Conservation (phyloP, 2,113 vertebrate genomes). For the Saimiri boliviensis region DNA sequence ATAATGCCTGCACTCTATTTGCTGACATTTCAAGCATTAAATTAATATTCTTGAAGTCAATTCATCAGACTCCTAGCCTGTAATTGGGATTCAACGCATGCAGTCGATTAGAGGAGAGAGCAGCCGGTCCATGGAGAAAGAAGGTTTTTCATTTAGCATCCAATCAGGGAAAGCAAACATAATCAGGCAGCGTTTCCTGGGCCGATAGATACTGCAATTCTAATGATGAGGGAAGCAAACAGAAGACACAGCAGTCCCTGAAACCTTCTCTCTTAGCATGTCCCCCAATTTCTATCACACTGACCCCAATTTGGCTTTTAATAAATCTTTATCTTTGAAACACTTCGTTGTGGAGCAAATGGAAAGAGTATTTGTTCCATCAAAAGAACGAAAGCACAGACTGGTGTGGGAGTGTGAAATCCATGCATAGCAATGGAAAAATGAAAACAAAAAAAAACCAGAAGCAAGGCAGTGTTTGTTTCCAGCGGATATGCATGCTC, state of each 20-base stretch:
- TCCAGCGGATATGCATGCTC: accelerated
- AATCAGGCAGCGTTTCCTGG: slow-evolving; percentile 36
- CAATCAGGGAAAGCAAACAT: slow-evolving; percentile 69
- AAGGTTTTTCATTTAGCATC: slow-evolving; percentile 68
- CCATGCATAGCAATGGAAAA: neutral
- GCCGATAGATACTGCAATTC: slow-evolving; percentile 47
- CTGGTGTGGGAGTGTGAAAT: neutral
- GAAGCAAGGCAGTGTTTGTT: neutral
- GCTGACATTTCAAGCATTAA: slow-evolving; percentile 75
- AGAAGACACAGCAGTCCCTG: neutral
- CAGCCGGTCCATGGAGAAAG: slow-evolving; percentile 55
- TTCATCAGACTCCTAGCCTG: slow-evolving; percentile 71
- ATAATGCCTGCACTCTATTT: slow-evolving; percentile 66
- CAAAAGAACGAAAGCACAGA: neutral
- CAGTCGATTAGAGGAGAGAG: slow-evolving; percentile 62
- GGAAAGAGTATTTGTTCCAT: neutral
- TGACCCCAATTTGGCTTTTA: slow-evolving; percentile 43
- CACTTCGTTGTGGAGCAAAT: neutral
- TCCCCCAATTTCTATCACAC: slow-evolving; percentile 13
- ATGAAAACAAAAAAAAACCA: neutral
- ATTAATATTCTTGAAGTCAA: slow-evolving; percentile 77
- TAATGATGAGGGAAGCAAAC: neutral
- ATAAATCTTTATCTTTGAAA: slow-evolving; percentile 2
- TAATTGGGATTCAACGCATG: slow-evolving; percentile 74
- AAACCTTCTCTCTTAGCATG: neutral